Evolutionary conservation across 37 sponge, comb jelly and placozoan species (phyloP).

Genomic region (Halisarca cf. caerulea): DNA sequence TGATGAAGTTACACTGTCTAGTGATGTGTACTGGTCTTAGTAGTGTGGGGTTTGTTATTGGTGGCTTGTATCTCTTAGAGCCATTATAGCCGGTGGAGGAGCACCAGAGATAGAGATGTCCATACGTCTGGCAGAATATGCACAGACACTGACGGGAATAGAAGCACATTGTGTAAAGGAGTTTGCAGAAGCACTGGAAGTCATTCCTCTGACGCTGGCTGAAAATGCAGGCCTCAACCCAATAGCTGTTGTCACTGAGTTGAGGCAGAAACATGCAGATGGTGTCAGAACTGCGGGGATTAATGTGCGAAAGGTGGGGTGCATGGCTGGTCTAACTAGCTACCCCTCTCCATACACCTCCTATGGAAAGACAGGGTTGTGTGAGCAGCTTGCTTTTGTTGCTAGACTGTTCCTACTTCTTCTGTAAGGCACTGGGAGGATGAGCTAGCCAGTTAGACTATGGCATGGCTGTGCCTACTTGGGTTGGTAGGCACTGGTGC

Average conservation of each 20-base stretch:
- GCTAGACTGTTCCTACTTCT: background rate
- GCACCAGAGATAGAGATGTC: constrained; percentile 98
- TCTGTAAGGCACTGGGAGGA: background rate
- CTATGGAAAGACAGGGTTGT: background rate
- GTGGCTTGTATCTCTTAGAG: too few species aligned
- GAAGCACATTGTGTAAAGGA: constrained; percentile 92
- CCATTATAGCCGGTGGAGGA: constrained; percentile 96
- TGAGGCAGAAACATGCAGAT: constrained; percentile 88
- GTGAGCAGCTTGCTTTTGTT: background rate
- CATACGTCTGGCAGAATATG: constrained; percentile 80
- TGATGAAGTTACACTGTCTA: background rate
- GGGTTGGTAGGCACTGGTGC: too few species aligned
- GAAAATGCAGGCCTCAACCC: constrained; percentile 98
- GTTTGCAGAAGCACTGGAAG: constrained; percentile 97
- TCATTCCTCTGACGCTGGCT: constrained; percentile 96
- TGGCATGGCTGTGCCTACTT: too few species aligned
- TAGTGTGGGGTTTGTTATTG: too few species aligned
- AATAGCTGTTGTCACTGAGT: constrained; percentile 94
- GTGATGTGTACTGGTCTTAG: background rate
- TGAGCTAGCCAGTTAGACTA: too few species aligned
- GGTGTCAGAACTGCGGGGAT: constrained; percentile 94
- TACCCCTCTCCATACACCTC: too few species aligned
- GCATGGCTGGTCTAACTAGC: background rate
- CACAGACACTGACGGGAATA: constrained; percentile 91
- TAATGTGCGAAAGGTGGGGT: constrained; percentile 94